Evolutionary conservation across 2,888 invertebrate species (phyloP), one percentile per base, ranked within the genome.

Genomic region (Xestia xanthographa): DNA sequence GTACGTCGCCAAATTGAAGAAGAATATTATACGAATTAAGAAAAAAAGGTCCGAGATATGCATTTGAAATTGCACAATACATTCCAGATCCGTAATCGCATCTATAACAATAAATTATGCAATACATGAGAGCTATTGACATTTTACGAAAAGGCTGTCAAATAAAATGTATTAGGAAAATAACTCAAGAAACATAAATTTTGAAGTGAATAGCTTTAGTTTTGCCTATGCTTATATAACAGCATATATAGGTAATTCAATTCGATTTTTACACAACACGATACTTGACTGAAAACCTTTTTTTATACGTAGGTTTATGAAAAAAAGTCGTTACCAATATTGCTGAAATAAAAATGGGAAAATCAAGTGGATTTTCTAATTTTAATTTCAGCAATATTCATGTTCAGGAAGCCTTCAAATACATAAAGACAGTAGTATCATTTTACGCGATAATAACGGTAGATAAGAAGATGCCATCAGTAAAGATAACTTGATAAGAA

Each of bases 181-280:
- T 29, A 72, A 72, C 74, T 50, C 73, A 6, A 62, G 58, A 72
- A 83, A 75, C 65, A 83, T 34, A 17, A 77, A 26, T 80, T 73
- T 68, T 75, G 71, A 66, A 77, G 73, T 80, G 20, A 74, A 75
- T 72, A 68, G 68, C 56, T 74, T 67, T 85, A 65, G 53, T 67
- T 78, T 80, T 75, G 50, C 76, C 82, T 85, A 79, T 75, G 50
- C 76, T 84, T 85, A 79, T 68, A 71, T 87, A 81, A 83, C 70
- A 66, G 58, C 65, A 41, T 69, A 70, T 34, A n/a, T n/a, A n/a
- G n/a, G 41, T 38, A 75, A 72, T 72, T 81, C 66, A 75, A 72
- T 72, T 81, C 66, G 22, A 71, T 68, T 66, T 58, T 70, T 80
- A 62, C 45, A 60, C 71, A 48, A 50, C 48, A 66, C 17, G 29